Conservation (phyloP, 2,113 vertebrate genomes). For the Struthidea cinerea region DNA sequence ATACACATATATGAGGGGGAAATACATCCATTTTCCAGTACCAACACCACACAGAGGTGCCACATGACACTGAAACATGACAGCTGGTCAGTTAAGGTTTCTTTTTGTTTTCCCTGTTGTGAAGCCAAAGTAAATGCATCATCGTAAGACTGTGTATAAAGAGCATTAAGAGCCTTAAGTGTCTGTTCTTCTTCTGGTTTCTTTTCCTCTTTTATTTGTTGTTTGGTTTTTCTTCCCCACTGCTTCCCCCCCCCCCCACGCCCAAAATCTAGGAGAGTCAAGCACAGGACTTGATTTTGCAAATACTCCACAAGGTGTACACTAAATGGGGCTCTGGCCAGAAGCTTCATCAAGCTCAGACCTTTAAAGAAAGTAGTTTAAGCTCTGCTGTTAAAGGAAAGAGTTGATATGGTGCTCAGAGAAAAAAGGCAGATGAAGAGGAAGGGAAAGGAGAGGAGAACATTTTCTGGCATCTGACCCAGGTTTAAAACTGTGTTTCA, state of each 20-base stretch:
- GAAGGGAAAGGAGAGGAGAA: background rate
- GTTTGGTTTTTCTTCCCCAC: background rate
- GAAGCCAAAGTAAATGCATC: background rate
- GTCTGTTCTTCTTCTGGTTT: background rate
- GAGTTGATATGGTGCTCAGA: background rate
- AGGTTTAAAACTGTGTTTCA: conserved; percentile 29
- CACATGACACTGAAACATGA: background rate
- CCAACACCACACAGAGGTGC: background rate
- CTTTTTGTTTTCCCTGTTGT: background rate
- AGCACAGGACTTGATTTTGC: background rate
- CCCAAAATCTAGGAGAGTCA: background rate
- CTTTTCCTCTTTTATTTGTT: background rate
- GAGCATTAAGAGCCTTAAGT: background rate
- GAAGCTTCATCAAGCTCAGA: background rate
- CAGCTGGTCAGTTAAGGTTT: background rate
- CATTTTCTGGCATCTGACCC: background rate
- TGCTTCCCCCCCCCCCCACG: background rate
- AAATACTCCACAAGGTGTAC: background rate
- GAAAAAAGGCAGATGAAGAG: background rate
- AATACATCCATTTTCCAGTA: background rate
- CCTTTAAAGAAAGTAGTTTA: background rate
- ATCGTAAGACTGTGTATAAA: background rate
- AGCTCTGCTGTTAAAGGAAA: background rate
- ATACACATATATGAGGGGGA: background rate
- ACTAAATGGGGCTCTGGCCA: background rate